Evolutionary conservation across 1,140 invertebrate genomes (phyloP).

Genomic region (Chionoecetes opilio): DNA sequence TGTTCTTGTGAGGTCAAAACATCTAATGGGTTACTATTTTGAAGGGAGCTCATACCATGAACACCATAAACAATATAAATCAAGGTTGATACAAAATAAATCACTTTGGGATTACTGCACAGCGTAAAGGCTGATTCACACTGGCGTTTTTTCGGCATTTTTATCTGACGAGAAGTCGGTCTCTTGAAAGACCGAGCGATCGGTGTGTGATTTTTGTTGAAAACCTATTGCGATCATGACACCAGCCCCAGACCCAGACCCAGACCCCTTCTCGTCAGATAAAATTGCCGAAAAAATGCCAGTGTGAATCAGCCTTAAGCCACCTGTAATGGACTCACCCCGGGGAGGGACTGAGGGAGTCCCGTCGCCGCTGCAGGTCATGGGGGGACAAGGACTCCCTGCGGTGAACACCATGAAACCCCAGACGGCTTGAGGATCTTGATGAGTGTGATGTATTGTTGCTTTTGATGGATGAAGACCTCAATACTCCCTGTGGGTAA

Average conservation of each 20-base stretch:
- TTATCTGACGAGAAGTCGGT: no score
- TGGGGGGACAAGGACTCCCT: conserved; percentile 77
- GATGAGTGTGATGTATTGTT: conserved; percentile 76
- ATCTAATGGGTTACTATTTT: neutral
- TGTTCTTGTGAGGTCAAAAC: neutral
- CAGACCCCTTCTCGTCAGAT: no score
- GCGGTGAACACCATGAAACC: conserved; percentile 44
- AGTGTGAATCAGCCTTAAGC: no score
- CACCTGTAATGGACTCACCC: conserved; percentile 63
- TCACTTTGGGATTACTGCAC: neutral
- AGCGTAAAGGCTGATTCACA: no score
- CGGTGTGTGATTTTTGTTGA: no score
- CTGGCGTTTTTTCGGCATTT: no score
- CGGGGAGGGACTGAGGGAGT: conserved; percentile 80
- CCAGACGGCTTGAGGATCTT: conserved; percentile 70
- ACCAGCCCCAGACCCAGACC: no score
- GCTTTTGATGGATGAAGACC: conserved; percentile 78
- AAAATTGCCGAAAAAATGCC: no score
- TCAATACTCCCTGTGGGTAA: conserved; percentile 64
- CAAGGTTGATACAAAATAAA: neutral
- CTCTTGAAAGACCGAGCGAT: no score
- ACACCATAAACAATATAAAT: neutral
- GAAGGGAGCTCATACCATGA: neutral
- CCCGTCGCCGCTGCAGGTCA: conserved; percentile 70
- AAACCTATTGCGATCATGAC: no score